These are phyloP conservation scores for Salpingus planirostris DNA, from an alignment of 2,888 invertebrate species.

Conservation along the genomic window DNA sequence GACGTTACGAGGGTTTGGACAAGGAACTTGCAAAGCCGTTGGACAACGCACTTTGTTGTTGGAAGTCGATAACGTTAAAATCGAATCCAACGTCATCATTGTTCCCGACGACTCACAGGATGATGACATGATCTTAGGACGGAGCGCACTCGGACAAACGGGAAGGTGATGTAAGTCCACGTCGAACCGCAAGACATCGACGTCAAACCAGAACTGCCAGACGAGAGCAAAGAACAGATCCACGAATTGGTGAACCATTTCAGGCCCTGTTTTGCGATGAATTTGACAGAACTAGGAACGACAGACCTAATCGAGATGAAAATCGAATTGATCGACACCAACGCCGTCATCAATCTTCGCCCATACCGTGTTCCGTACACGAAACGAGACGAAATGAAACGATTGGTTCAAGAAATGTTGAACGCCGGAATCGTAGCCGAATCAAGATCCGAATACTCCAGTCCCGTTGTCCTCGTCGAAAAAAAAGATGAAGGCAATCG, in stretches of 20 bases:
- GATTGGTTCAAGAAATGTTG: no score
- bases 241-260: no score
- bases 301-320: constrained; percentile 3
- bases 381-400: not conserved
- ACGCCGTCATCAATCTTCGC: not conserved
- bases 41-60: constrained; percentile 2
- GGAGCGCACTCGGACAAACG: constrained; percentile 6
- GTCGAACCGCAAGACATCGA: not conserved
- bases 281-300: constrained; percentile 1
- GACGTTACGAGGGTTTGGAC: constrained; percentile 8
- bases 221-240: no score
- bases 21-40: constrained; percentile 5
- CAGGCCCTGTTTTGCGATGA: no score
- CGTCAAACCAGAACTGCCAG: not conserved
- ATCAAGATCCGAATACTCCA: no score
- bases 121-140: constrained; percentile 8
- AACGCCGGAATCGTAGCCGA: no score
- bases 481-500: no score
- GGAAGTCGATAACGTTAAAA: constrained; percentile 4
- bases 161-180: constrained; percentile 1
- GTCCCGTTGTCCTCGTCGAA: no score
- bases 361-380: not conserved
- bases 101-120: constrained; percentile 8
- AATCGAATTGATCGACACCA: constrained; percentile 2
- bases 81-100: constrained; percentile 7